Percentiles rank a stretch among this genome's conserved stretches.
phyloP scores from a whole-genome alignment of 2,113 vertebrate species.

The Notothenia rossii region DNA sequence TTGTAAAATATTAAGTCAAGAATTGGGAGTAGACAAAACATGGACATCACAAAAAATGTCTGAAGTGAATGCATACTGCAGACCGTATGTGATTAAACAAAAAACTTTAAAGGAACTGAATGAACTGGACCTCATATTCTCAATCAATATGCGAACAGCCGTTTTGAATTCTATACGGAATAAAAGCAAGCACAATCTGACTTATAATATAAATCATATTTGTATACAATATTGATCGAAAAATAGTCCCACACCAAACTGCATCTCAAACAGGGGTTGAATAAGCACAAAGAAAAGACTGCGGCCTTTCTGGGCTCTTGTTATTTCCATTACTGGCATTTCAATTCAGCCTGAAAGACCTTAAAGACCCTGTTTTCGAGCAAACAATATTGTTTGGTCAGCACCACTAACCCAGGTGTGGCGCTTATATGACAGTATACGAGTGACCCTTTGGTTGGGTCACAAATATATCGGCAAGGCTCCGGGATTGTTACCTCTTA shows the following conservation, averaged over 20 bases:
- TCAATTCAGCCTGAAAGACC: conserved; percentile 33
- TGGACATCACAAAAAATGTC: neutral
- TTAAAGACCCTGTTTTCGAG: conserved; percentile 28
- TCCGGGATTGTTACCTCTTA: conserved; percentile 21
- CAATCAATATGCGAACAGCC: neutral
- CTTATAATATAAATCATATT: neutral
- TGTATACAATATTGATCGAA: neutral
- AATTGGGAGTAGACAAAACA: neutral
- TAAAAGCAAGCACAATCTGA: neutral
- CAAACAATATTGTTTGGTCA: conserved; percentile 31
- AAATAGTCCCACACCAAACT: neutral
- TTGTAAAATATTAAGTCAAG: no score
- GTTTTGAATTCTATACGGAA: neutral
- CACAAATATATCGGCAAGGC: conserved; percentile 8
- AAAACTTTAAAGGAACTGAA: neutral
- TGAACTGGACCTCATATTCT: neutral
- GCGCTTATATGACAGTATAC: conserved; percentile 12
- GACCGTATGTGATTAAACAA: neutral
- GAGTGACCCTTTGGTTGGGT: conserved; percentile 15
- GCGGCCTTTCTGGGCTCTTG: neutral
- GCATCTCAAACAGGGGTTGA: neutral
- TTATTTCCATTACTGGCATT: conserved; percentile 7
- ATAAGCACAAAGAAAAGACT: neutral
- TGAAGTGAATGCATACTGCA: neutral
- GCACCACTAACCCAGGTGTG: conserved; percentile 14